phyloP scores from a whole-genome alignment of 2,113 vertebrate genomes.

The Pterocles orientalis region DNA sequence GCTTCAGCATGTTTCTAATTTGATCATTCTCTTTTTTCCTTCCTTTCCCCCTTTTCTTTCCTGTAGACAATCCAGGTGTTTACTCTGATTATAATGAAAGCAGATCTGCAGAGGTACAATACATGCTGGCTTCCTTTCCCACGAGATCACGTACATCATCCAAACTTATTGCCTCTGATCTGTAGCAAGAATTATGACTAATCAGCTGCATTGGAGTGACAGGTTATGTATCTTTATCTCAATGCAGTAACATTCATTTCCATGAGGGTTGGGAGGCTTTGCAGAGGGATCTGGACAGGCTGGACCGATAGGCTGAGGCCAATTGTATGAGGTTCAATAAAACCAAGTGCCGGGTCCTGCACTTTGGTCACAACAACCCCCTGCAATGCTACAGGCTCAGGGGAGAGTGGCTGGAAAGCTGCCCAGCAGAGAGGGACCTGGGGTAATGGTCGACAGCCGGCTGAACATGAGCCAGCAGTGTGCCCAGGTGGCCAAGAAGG shows the following conservation, averaged over 20 bases:
- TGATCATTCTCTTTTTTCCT: not conserved
- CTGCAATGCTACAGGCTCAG: no score
- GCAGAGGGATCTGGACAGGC: no score
- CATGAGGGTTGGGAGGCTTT: no score
- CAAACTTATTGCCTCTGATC: not conserved
- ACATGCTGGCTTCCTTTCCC: not conserved
- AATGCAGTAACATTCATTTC: not conserved
- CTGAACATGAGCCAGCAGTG: no score
- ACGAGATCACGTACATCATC: not conserved
- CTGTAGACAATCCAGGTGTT: not conserved
- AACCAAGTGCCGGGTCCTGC: no score
- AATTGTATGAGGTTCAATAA: no score
- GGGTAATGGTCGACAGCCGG: no score
- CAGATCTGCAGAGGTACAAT: not conserved
- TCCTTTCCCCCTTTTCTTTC: not conserved
- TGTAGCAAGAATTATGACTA: not conserved
- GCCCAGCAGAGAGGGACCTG: no score
- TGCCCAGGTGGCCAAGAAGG: no score
- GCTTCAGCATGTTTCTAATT: not conserved
- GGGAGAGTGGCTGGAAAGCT: no score
- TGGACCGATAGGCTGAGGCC: no score
- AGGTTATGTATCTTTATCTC: not conserved
- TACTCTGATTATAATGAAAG: constrained; percentile 16
- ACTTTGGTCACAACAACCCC: no score
- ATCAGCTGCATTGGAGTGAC: not conserved